phyloP scores from a whole-genome alignment of 2,797 vertebrate genomes.

The Alcedo quadribrachys region DNA sequence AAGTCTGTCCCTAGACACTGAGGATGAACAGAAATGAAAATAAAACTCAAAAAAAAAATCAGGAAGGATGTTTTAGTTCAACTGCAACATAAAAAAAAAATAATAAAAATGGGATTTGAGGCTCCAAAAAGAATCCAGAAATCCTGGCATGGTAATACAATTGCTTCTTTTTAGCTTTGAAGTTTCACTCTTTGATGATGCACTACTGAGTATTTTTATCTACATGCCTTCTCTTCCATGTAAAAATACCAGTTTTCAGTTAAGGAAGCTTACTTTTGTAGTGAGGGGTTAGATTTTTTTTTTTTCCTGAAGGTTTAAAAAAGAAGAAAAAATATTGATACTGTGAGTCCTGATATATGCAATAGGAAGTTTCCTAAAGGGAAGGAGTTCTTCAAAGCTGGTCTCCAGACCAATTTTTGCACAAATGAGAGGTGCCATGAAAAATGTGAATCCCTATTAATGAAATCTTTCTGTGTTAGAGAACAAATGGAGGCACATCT shows the following conservation, averaged over 20 bases:
- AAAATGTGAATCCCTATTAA: constrained; percentile 32
- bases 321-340: neutral
- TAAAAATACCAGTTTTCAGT: neutral
- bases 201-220: neutral
- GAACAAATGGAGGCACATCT: constrained; percentile 1
- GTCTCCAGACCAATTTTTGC: neutral
- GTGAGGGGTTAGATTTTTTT: neutral
- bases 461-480: constrained; percentile 13
- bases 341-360: neutral
- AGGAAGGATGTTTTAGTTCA: neutral
- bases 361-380: neutral
- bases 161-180: neutral
- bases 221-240: neutral
- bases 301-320: neutral
- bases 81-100: neutral
- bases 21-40: constrained; percentile 1
- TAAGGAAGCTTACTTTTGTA: neutral
- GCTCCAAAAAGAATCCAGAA: neutral
- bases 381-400: neutral
- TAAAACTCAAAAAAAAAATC: neutral
- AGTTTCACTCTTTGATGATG: neutral
- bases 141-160: neutral
- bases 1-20: neutral
- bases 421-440: neutral
- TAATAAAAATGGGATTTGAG: neutral